A percentile compares a stretch with the other conserved stretches of the same genome.
Evolutionary conservation across 2,113 vertebrate genomes (phyloP).

Genomic region (Micronycteris hirsuta): DNA sequence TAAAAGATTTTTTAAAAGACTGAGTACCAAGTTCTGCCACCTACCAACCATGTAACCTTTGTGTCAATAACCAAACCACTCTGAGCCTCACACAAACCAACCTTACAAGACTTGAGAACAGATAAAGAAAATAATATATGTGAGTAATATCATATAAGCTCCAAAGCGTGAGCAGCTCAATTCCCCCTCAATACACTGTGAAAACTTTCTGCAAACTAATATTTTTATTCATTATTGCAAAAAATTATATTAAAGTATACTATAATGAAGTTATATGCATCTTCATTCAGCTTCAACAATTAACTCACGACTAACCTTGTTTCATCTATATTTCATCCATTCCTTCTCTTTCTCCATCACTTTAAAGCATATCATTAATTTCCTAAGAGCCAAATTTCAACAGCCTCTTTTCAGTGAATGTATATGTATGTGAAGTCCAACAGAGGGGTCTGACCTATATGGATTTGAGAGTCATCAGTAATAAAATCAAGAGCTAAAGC

Average conservation of each 20-base stretch:
- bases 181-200: background rate
- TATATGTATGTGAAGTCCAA: background rate
- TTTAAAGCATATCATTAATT: background rate
- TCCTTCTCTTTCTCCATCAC: background rate
- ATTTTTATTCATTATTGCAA: background rate
- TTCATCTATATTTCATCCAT: background rate
- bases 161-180: background rate
- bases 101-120: background rate
- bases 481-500: background rate
- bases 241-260: background rate
- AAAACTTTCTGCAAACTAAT: conserved; percentile 20
- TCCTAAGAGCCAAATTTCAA: background rate
- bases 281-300: conserved; percentile 1
- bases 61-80: background rate
- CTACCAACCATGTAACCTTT: background rate
- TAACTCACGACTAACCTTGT: background rate
- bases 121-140: conserved; percentile 25
- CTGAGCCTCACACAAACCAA: background rate
- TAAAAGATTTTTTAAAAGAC: background rate
- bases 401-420: background rate
- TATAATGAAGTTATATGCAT: background rate
- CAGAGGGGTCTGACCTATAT: background rate
- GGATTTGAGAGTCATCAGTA: background rate
- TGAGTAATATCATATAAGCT: background rate
- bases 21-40: background rate